Evolutionary conservation across 2,888 invertebrate genomes (phyloP).

Genomic region (Acanthosepion esculentum): DNA sequence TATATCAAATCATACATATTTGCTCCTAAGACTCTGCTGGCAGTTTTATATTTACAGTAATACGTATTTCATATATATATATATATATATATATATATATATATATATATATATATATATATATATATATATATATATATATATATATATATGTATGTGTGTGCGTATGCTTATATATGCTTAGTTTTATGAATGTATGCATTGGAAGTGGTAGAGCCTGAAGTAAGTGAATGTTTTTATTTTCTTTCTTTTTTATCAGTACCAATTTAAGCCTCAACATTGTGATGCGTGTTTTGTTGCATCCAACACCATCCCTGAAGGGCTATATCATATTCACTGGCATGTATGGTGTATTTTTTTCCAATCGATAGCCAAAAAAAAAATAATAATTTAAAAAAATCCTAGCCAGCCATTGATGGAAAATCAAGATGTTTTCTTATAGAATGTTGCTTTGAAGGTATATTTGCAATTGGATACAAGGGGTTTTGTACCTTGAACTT

Average conservation of each 20-base stretch:
- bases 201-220: too few species aligned
- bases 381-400: neutral
- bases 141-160: neutral
- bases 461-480: neutral
- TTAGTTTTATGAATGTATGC: neutral
- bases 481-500: neutral
- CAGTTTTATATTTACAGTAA: too few species aligned
- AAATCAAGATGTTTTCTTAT: neutral
- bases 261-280: neutral
- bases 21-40: too few species aligned
- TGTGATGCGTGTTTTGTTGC: neutral
- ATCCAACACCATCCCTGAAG: neutral
- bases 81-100: neutral
- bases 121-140: neutral
- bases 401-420: neutral
- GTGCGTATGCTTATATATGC: neutral
- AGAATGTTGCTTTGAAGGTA: neutral
- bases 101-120: neutral
- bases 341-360: neutral
- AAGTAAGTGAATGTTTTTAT: neutral
- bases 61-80: too few species aligned
- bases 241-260: neutral
- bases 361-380: neutral
- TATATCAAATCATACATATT: too few species aligned
- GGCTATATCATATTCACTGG: neutral